Evolutionary conservation across 2,888 invertebrate genomes (phyloP), one percentile per base, ranked within the genome.

Genomic region (Cosmopolites sordidus): DNA sequence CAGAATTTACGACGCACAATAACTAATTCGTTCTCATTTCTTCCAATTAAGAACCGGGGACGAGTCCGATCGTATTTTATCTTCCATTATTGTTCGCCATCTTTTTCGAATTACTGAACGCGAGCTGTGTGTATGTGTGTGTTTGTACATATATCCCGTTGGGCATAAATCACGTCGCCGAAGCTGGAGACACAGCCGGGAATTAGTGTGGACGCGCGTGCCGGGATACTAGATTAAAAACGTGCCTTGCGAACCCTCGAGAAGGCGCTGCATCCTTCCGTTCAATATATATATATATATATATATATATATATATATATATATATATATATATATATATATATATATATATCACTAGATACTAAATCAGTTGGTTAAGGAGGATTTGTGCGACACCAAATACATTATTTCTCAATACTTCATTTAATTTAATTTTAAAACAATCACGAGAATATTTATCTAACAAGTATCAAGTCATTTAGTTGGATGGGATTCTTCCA

Each of bases 91-190:
- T 33, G 62, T 64, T 64, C 63, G 62, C 64, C 58, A 64, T 65
- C 64, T 64, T 63, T 62, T 62, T 62, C 64, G 63, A 64, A 66
- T 64, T 66, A 64, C 65, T 63, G 63, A 48, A 11, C 33, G 33
- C 33, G 33, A 12, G 22, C 5, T n/a, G n/a, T 33, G 5, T 11
- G 33, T n/a, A 12, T 33, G 33, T 33, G 33, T 33, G 12, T 33
- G 33, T 33, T 12, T 12, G 33, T 33, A 33, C 33, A 33, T 33
- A 33, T 12, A 33, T 33, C 33, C 33, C 33, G 33, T 11, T 12
- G 33, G 33, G 33, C 12, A 33, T 29, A 33, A 33, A 33, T 33
- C 33, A 33, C 33, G 33, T 33, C 33, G 5, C 33, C 33, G n/a
- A 38, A 39, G 39, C 30, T 30, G 47, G 29, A 48, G 48, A 41